Evolutionary conservation across 2,888 invertebrate species (phyloP), one percentile per base, ranked within the genome.

Genomic region (Tanaodytes sp.): DNA sequence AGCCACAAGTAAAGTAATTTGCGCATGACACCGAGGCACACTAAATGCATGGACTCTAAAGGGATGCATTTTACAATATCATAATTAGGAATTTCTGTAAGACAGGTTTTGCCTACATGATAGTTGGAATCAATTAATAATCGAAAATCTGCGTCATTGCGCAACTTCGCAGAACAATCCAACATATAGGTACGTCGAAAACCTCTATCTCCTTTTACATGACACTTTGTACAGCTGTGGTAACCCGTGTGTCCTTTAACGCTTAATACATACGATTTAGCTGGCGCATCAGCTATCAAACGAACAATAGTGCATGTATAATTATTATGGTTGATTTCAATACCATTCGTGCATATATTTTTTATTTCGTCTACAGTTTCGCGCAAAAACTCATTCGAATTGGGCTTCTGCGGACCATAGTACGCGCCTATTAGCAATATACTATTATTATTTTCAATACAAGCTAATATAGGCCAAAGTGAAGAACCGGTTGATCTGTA

Each of bases 381-480:
- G 8, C 8, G 23, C 23, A 23, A 23, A 23, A 23, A 23, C 8
- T 4, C 23, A 23, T 23, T 23, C 4, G 5, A 23, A 23, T 23
- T 23, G 14, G 57, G 57, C 49, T 75, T 73, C 15, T 61, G 63
- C 49, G 68, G 61, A 27, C 72, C 72, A 42, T 67, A 59, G 36
- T 71, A 76, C 23, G 71, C 64, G 3, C 74, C 72, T 43, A 75
- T 45, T n/a, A 74, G 61, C 51, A 70, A 63, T 9, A 74, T 52
- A 45, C 55, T 33, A 27, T 57, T 42, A 43, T 19, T 30, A n/a
- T 19, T 14, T 42, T 43, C 18, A 14, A 73, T 18, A 43, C 52
- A 68, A 57, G 67, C 63, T 37, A 73, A 45, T 48, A 77, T 76
- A 46, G 73, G 74, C 72, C 75, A 76, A 2, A 71, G 63, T 19